These are phyloP conservation scores for Bos indicus DNA, from an alignment of 2,113 vertebrate species.

Conservation along the genomic window DNA sequence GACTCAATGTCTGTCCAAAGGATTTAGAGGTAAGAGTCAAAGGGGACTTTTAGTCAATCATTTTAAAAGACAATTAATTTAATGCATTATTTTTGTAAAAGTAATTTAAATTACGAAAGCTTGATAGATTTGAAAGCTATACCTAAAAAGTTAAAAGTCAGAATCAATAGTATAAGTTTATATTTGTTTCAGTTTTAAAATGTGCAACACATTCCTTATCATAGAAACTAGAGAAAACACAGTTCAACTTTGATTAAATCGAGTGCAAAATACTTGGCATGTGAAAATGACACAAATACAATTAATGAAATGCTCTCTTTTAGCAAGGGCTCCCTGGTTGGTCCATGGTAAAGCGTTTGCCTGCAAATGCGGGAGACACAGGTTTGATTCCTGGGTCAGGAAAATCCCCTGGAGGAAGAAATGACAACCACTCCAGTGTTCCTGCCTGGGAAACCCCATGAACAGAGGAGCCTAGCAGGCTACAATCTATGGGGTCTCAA, in stretches of 20 bases:
- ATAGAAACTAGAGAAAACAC: too few relatives aligned
- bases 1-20: neutral
- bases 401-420: neutral
- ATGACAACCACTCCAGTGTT: neutral
- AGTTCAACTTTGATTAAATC: neutral
- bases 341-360: neutral
- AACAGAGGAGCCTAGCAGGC: neutral
- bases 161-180: neutral
- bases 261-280: neutral
- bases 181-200: neutral
- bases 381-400: neutral
- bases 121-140: neutral
- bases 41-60: neutral
- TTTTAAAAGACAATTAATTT: neutral
- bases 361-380: accelerated
- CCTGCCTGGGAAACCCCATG: neutral
- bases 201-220: neutral
- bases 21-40: neutral
- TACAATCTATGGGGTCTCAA: neutral
- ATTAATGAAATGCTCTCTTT: neutral
- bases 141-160: neutral
- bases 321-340: neutral
- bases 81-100: neutral
- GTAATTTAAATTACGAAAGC: neutral
- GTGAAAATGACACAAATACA: neutral